A percentile compares a stretch with the other conserved stretches of the same genome.
Conservation (phyloP, 1,140 invertebrate genomes). For the Megalonaias nervosa region DNA sequence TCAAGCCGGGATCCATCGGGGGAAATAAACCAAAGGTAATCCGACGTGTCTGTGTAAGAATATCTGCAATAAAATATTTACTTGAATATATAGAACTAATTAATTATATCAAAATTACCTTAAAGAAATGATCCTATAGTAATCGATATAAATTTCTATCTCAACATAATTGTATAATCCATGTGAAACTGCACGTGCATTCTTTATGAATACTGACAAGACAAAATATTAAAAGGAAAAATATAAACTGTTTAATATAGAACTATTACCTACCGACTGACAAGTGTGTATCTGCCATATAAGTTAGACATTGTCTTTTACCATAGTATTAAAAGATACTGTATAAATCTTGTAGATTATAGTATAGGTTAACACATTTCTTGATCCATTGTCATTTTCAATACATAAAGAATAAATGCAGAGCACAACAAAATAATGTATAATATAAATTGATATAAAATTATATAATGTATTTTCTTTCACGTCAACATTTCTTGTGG, state of each 20-base stretch:
- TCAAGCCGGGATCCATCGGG: conserved; percentile 98
- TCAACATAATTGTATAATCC: background rate
- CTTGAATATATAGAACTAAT: background rate
- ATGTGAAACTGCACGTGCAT: background rate
- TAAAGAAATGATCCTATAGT: no score
- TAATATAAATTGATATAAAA: background rate
- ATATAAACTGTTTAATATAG: background rate
- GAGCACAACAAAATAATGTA: background rate
- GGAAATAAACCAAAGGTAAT: conserved; percentile 95
- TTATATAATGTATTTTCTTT: background rate
- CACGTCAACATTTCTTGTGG: background rate
- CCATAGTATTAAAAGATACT: background rate
- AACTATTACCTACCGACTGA: background rate
- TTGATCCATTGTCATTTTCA: background rate
- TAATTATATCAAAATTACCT: background rate
- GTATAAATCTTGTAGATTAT: background rate
- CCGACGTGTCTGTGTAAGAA: background rate
- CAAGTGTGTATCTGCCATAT: background rate
- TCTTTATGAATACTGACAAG: background rate
- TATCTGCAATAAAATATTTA: background rate
- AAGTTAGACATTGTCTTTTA: background rate
- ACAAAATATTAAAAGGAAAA: background rate
- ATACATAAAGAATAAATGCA: background rate
- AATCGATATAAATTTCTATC: background rate
- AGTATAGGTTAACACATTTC: background rate